Conservation (phyloP, 1,140 invertebrate genomes). For the Oncopeltus fasciatus region DNA sequence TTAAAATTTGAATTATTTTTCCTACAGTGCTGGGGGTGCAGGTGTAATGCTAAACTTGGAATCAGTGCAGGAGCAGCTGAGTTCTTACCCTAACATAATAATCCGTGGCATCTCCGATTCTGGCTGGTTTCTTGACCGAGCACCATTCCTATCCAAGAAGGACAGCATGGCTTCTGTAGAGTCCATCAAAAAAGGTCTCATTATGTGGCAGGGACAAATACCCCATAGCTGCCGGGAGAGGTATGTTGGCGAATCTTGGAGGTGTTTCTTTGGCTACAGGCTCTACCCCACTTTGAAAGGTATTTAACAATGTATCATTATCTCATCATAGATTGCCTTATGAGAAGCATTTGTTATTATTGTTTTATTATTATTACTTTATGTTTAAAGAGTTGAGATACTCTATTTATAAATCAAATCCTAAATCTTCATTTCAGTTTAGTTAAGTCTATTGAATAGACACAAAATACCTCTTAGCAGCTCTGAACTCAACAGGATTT, state of each 20-base stretch:
- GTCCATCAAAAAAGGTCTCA: slow-evolving; percentile 58
- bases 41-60: slow-evolving; percentile 85
- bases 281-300: slow-evolving; percentile 71
- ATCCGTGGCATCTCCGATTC: slow-evolving; percentile 75
- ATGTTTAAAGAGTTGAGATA: no score
- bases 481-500: no score
- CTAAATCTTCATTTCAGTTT: no score
- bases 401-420: no score
- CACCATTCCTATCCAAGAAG: slow-evolving; percentile 41
- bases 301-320: no score
- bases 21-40: slow-evolving; percentile 67
- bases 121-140: slow-evolving; percentile 84
- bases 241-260: slow-evolving; percentile 64
- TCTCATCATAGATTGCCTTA: no score
- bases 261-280: slow-evolving; percentile 84
- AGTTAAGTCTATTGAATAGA: no score
- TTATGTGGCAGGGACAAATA: slow-evolving; percentile 67
- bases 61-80: slow-evolving; percentile 48
- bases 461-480: no score
- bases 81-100: slow-evolving; percentile 45
- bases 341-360: no score
- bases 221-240: slow-evolving; percentile 53
- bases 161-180: slow-evolving; percentile 40
- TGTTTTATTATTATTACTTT: no score
- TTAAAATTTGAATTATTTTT: no score